Evolutionary conservation across 2,888 invertebrate genomes (phyloP).

Genomic region (Lepidonotus clava): DNA sequence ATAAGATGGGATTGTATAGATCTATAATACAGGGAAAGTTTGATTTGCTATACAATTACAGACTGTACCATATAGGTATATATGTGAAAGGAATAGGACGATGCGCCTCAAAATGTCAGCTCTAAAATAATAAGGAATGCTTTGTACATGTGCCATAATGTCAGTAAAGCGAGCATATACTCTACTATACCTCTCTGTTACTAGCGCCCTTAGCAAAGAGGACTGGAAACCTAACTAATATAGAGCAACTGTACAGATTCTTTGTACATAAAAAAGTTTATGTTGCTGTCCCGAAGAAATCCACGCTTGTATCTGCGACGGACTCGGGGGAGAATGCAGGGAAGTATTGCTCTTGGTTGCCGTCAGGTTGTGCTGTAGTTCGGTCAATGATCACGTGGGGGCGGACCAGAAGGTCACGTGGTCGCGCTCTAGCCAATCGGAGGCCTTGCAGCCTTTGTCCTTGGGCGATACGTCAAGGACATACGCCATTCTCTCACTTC

Average conservation of each 20-base stretch:
- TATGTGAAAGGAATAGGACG: background rate
- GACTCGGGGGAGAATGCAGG: background rate
- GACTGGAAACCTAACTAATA: background rate
- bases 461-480: too few species aligned
- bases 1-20: too few species aligned
- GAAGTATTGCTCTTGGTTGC: slow-evolving; percentile 37
- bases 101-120: background rate
- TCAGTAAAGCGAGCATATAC: background rate
- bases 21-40: background rate
- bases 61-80: slow-evolving; percentile 10
- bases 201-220: background rate
- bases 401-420: background rate
- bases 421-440: background rate
- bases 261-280: background rate
- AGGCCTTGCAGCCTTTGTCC: slow-evolving; percentile 1
- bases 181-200: background rate
- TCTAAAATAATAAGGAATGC: background rate
- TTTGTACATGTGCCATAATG: slow-evolving; percentile 26
- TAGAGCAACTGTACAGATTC: slow-evolving; percentile 20
- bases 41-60: background rate
- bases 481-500: background rate
- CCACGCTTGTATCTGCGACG: background rate
- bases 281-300: background rate
- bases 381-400: slow-evolving; percentile 10
- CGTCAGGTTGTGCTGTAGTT: slow-evolving; percentile 33